phyloP scores from a whole-genome alignment of 2,797 vertebrate genomes.

The Ibycter americanus region DNA sequence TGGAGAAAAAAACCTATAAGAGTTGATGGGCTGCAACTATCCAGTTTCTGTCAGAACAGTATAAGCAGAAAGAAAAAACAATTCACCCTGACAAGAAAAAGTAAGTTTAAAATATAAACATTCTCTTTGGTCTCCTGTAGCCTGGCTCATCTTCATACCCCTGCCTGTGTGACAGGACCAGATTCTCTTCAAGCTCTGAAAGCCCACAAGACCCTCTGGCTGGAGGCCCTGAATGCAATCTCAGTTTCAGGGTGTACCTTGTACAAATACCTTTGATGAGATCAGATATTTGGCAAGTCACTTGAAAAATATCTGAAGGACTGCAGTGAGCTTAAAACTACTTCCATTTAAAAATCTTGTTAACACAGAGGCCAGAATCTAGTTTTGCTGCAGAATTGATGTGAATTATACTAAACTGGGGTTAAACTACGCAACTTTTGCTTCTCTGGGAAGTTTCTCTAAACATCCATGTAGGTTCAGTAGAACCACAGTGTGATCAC shows the following conservation, averaged over 20 bases:
- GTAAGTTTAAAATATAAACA: background rate
- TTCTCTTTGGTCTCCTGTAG: background rate
- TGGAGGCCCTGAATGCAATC: background rate
- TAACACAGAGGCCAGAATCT: background rate
- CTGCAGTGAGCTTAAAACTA: background rate
- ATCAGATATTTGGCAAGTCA: slow-evolving; percentile 10
- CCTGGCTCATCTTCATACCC: background rate
- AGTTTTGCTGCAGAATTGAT: background rate
- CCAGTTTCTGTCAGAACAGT: background rate
- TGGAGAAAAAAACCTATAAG: background rate
- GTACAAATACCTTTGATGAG: background rate
- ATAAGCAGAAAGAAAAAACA: background rate
- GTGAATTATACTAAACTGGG: background rate
- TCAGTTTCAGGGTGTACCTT: background rate
- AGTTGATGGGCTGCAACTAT: background rate
- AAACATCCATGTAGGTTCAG: background rate
- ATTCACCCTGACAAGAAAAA: background rate
- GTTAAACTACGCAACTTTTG: background rate
- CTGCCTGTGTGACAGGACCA: background rate
- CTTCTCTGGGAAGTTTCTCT: background rate
- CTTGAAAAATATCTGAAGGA: background rate
- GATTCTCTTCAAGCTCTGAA: background rate
- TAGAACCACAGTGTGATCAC: background rate
- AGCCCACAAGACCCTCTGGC: background rate
- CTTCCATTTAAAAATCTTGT: background rate